Base-by-base conservation (phyloP, 2,797 vertebrate species). In the Myripristis murdjan region DNA sequence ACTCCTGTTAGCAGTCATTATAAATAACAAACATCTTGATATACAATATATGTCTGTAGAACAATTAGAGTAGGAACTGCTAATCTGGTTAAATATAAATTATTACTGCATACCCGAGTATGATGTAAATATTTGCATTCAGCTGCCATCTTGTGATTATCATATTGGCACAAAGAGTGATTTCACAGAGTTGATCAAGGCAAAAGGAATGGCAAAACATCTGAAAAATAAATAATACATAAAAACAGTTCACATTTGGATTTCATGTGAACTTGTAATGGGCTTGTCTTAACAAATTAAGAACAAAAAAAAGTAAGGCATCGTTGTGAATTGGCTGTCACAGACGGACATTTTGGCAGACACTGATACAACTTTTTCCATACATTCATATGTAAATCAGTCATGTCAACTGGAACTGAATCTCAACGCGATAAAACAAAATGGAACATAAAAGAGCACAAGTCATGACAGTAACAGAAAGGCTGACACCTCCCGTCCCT, bases 391-490 rank as follows among this genome's bases (percentile, higher is more conserved):
- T 22, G 64, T 20, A 33, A 46, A 70, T 62, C 53, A 20, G 20
- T 44, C 6, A 12, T 23, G 24, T 43, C 66, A 51, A 11, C 44
- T 15, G 1, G 14, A 54, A 49, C 22, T 52, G 28, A 28, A 61
- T 49, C 41, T 26, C 76, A 83, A 77, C 88, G 84, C 77, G 86
- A 75, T 64, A 65, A 79, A 83, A 73, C 61, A 69, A 81, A 84
- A 83, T 16, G 35, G 61, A 61, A 70, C 33, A 62, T 14, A 20
- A 68, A 73, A 81, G 20, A 54, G 0, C 41, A 47, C 59, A 73
- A 31, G 54, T 69, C 52, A 31, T 33, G 35, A 77, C 28, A 69
- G 57, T 15, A 75, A 73, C 63, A 68, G 37, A 83, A 77, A 68
- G 31, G 16, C 57, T 35, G 37, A 52, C 49, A 4, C 35, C 41